Conservation (phyloP, 1,140 invertebrate genomes). For the Lutraria rhynchaena region DNA sequence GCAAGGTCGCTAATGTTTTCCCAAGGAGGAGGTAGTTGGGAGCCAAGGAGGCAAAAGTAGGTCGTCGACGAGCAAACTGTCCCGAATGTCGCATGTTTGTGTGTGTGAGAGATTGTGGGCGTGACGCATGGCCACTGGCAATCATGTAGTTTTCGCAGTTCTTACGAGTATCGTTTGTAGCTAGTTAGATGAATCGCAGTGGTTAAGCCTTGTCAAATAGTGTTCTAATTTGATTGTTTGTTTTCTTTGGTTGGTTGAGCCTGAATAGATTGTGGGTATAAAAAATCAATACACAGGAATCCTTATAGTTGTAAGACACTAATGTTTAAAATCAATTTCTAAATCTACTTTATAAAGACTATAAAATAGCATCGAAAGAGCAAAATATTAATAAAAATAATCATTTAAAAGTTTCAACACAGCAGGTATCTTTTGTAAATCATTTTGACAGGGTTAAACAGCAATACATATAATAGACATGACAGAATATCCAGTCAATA, state of each 20-base stretch:
- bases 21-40: conserved; percentile 16
- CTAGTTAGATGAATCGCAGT: conserved; percentile 41
- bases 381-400: too few relatives aligned
- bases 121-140: conserved; percentile 17
- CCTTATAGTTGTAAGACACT: too few relatives aligned
- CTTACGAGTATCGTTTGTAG: conserved; percentile 36
- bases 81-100: conserved; percentile 47
- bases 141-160: conserved; percentile 27
- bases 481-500: too few relatives aligned
- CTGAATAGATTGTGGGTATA: conserved; percentile 36
- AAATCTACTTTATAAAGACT: too few relatives aligned
- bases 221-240: conserved; percentile 39
- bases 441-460: too few relatives aligned
- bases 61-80: conserved; percentile 37
- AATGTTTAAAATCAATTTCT: too few relatives aligned
- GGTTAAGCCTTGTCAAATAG: conserved; percentile 22
- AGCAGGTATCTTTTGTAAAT: too few relatives aligned
- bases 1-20: conserved; percentile 24
- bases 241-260: conserved; percentile 26
- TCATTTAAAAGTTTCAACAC: too few relatives aligned
- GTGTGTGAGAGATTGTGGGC: conserved; percentile 38
- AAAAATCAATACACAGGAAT: too few relatives aligned
- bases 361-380: too few relatives aligned
- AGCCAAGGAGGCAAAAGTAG: conserved; percentile 40
- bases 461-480: too few relatives aligned